Conservation (phyloP, 2,888 invertebrate species). For the Agrotis exclamationis region DNA sequence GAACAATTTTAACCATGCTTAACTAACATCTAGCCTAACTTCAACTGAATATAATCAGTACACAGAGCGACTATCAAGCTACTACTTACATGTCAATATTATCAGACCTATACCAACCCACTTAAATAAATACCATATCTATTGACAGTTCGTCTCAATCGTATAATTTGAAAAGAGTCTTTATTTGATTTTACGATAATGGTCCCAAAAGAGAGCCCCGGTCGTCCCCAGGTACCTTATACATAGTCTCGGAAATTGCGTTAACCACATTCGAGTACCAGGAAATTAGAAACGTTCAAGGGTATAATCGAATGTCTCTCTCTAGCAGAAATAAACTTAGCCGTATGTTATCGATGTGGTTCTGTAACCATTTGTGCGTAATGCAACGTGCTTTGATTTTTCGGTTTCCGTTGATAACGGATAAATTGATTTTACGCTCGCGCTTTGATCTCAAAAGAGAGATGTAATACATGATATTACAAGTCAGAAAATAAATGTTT, state of each 20-base stretch:
- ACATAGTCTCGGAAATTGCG: conserved; percentile 89
- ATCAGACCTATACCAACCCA: conserved; percentile 13
- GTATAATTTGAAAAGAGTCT: conserved; percentile 81
- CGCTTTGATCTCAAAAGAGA: conserved; percentile 39
- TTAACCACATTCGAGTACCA: conserved; percentile 89
- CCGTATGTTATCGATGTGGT: conserved; percentile 75
- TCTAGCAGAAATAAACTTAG: conserved; percentile 83
- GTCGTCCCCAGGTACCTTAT: conserved; percentile 83
- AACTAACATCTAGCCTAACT: no score
- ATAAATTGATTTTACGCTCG: conserved; percentile 60
- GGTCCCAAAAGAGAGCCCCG: conserved; percentile 75
- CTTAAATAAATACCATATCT: conserved; percentile 41
- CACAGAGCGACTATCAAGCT: background rate
- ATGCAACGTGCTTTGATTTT: conserved; percentile 68
- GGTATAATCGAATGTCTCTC: conserved; percentile 89
- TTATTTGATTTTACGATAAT: conserved; percentile 88
- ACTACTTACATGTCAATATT: conserved; percentile 1
- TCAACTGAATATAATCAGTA: no score
- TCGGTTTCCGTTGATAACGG: conserved; percentile 55
- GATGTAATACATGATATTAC: conserved; percentile 18
- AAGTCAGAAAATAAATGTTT: conserved; percentile 2
- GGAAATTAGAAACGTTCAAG: conserved; percentile 91
- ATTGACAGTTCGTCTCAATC: conserved; percentile 80
- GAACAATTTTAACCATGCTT: background rate
- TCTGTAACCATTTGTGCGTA: conserved; percentile 66